These are phyloP conservation scores for Lysandra coridon DNA, from an alignment of 2,888 invertebrate genomes.

Conservation along the genomic window DNA sequence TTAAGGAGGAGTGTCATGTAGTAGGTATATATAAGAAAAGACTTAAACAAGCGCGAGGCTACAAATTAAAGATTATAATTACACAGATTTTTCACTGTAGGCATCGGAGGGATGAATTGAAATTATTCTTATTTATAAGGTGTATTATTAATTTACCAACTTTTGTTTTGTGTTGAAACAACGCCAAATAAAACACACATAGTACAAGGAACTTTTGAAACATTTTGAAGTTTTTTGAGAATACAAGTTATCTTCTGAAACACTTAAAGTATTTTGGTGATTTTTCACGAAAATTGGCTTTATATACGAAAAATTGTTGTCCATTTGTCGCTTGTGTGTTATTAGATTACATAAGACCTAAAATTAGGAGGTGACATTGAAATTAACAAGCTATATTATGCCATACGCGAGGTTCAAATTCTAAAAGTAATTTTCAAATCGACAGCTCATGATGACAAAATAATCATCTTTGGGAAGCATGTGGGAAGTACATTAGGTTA, in stretches of 20 bases:
- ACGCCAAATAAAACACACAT: background rate
- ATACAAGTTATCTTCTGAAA: background rate
- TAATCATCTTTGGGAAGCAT: background rate
- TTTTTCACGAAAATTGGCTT: conserved; percentile 8
- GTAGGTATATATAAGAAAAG: background rate
- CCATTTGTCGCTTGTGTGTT: background rate
- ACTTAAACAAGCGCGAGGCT: background rate
- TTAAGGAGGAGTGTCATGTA: too few species aligned
- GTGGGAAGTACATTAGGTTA: background rate
- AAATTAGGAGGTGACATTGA: conserved; percentile 24
- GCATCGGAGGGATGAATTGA: background rate
- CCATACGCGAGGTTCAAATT: background rate
- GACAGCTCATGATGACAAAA: conserved; percentile 10
- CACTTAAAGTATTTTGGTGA: conserved; percentile 9
- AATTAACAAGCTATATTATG: conserved; percentile 8
- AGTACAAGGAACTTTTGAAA: conserved; percentile 5
- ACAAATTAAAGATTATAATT: background rate
- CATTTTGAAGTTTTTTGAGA: background rate
- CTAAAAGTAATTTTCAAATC: conserved; percentile 8
- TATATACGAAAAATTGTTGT: conserved; percentile 29
- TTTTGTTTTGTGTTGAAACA: conserved; percentile 7
- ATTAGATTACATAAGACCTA: conserved; percentile 18
- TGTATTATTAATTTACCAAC: background rate
- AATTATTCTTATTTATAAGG: background rate
- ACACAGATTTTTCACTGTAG: background rate